Conservation (phyloP, 1,140 invertebrate genomes). For the Eulimnadia texana region DNA sequence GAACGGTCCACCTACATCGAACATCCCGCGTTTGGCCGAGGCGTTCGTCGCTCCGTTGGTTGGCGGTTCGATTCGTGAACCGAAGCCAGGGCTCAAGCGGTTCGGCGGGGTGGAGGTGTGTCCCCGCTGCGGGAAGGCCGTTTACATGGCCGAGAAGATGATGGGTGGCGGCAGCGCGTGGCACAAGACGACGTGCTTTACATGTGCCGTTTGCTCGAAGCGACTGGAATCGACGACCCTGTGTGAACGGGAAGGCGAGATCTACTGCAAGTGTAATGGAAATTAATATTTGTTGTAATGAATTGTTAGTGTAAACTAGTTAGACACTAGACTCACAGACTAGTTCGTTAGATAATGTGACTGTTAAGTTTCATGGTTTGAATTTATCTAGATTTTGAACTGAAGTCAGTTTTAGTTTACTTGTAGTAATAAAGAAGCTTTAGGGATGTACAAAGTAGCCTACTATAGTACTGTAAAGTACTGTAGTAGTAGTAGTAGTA, state of each 20-base stretch:
- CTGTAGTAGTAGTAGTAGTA: too few relatives aligned
- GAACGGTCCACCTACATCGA: constrained; percentile 27
- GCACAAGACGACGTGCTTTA: constrained; percentile 29
- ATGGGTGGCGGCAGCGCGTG: constrained; percentile 30
- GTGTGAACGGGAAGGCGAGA: constrained; percentile 34
- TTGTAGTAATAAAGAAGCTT: too few relatives aligned
- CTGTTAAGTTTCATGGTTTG: too few relatives aligned
- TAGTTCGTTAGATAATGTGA: too few relatives aligned
- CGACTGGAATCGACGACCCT: constrained; percentile 38
- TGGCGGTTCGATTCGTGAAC: constrained; percentile 13
- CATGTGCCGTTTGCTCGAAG: constrained; percentile 33
- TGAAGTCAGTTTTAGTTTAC: too few relatives aligned
- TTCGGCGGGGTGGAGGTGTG: constrained; percentile 28
- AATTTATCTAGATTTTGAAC: too few relatives aligned
- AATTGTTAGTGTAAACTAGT: too few relatives aligned
- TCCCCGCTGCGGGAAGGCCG: constrained; percentile 29
- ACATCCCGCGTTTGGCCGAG: constrained; percentile 27
- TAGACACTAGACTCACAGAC: too few relatives aligned
- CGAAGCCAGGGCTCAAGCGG: constrained; percentile 15
- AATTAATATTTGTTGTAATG: too few relatives aligned
- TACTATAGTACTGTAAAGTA: too few relatives aligned
- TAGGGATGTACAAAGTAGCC: too few relatives aligned
- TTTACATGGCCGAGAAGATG: constrained; percentile 34
- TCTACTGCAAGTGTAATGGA: constrained; percentile 37
- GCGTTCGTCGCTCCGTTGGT: constrained; percentile 28